Evolutionary conservation across 1,140 invertebrate genomes (phyloP).

Genomic region (Melanaphis sacchari): DNA sequence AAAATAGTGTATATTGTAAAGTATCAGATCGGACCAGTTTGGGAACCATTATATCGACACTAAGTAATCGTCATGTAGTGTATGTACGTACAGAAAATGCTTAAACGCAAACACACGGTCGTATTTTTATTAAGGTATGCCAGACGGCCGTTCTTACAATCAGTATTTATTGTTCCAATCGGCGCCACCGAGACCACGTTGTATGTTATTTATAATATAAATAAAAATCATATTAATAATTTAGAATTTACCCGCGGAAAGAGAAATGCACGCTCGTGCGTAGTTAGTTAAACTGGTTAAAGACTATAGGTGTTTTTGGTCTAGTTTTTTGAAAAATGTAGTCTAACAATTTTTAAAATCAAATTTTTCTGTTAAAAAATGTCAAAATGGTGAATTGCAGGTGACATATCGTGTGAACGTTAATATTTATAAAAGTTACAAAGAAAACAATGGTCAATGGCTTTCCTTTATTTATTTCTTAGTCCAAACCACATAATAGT

Average conservation of each 20-base stretch:
- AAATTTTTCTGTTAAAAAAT: not conserved
- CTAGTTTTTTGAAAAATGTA: not conserved
- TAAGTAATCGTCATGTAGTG: not conserved
- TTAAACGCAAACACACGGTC: not conserved
- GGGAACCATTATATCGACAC: not conserved
- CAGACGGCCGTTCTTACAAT: not conserved
- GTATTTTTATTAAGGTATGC: slow-evolving; percentile 11
- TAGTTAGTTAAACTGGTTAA: not conserved
- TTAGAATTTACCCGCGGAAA: not conserved
- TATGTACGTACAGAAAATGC: not conserved
- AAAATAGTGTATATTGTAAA: not conserved
- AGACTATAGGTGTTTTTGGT: not conserved
- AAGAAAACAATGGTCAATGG: not conserved
- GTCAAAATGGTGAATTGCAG: not conserved
- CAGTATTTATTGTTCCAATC: not conserved
- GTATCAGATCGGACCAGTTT: not conserved
- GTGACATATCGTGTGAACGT: not conserved
- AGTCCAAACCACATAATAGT: not conserved
- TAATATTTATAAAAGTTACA: not conserved
- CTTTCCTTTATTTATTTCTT: not conserved
- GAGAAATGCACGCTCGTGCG: not conserved
- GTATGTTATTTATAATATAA: not conserved
- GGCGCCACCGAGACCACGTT: not conserved
- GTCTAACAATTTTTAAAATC: not conserved
- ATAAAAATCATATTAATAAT: not conserved